phyloP scores from a whole-genome alignment of 1,140 invertebrate genomes.

The Holotrichia oblita region DNA sequence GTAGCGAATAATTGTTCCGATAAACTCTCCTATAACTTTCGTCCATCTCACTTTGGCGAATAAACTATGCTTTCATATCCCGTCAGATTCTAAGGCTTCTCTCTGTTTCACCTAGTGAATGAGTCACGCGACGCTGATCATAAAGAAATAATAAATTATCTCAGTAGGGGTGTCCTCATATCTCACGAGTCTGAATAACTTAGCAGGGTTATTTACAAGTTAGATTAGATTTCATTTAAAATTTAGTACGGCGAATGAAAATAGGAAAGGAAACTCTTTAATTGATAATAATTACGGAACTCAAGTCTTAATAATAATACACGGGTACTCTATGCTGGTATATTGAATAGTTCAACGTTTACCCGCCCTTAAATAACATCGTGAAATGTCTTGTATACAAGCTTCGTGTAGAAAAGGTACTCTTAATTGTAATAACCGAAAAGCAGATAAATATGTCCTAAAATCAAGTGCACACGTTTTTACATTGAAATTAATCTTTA shows the following conservation, averaged over 20 bases:
- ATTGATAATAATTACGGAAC: conserved; percentile 43
- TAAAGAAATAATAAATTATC: conserved; percentile 51
- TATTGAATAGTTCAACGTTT: conserved; percentile 26
- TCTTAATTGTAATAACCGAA: background rate
- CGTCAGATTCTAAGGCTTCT: background rate
- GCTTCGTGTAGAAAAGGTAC: background rate
- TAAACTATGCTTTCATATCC: background rate
- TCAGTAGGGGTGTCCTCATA: conserved; percentile 52
- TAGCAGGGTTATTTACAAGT: conserved; percentile 52
- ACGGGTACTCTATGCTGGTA: background rate
- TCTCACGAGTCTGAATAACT: conserved; percentile 52
- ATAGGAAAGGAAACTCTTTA: conserved; percentile 1
- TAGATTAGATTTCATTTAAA: conserved; percentile 48
- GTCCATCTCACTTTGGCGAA: background rate
- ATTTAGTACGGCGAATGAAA: conserved; percentile 33
- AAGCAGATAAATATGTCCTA: background rate
- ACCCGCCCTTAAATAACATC: no score
- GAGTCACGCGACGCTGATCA: conserved; percentile 48
- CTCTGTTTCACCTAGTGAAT: conserved; percentile 43
- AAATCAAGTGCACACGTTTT: no score
- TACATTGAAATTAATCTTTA: no score
- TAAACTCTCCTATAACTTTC: background rate
- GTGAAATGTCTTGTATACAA: background rate
- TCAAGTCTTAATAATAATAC: conserved; percentile 32
- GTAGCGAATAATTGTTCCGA: conserved; percentile 47